Evolutionary conservation across 1,140 invertebrate species (phyloP).

Genomic region (Formica exsecta): DNA sequence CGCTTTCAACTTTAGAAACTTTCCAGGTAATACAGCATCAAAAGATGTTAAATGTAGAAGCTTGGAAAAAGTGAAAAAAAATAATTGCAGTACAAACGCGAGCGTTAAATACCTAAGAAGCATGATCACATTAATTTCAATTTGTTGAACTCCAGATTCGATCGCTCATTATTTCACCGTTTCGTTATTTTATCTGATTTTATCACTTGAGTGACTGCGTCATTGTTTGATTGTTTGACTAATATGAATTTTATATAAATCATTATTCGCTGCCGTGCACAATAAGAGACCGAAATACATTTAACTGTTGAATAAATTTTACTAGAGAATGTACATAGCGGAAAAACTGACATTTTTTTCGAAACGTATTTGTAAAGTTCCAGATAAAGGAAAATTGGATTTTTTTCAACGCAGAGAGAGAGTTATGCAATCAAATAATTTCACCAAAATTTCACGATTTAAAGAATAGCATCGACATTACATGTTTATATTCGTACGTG

Average conservation of each 20-base stretch:
- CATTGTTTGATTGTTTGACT: not conserved
- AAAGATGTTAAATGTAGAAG: constrained; percentile 16
- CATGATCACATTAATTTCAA: not conserved
- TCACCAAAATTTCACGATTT: constrained; percentile 10
- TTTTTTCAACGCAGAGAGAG: not conserved
- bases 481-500: not conserved
- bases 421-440: not conserved
- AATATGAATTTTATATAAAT: not conserved
- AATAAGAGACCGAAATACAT: not conserved
- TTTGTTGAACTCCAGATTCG: not conserved
- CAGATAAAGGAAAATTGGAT: not conserved
- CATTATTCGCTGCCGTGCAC: not conserved
- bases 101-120: not conserved
- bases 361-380: not conserved
- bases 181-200: not conserved
- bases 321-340: not conserved
- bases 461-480: not conserved
- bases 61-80: not conserved
- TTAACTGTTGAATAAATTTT: not conserved
- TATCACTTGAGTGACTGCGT: not conserved
- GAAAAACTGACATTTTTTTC: not conserved
- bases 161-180: not conserved
- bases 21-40: not conserved
- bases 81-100: not conserved
- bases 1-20: not conserved